These are phyloP conservation scores for Conops quadrifasciatus DNA, from an alignment of 2,888 invertebrate genomes.

Conservation along the genomic window DNA sequence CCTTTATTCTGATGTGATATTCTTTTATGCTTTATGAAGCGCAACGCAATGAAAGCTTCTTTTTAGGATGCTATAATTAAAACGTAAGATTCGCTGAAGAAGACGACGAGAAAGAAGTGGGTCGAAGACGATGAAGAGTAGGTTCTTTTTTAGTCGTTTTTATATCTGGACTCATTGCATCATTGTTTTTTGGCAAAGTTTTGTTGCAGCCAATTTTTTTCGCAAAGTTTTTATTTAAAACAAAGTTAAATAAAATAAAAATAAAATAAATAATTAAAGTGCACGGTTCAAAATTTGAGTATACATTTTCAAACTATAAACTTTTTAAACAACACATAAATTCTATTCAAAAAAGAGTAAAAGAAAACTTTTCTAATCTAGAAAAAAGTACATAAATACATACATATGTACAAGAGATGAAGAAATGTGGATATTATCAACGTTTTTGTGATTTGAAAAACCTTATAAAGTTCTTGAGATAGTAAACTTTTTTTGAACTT, in stretches of 20 bases:
- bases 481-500: too few species aligned
- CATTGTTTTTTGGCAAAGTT: slow-evolving; percentile 21
- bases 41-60: slow-evolving; percentile 43
- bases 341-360: too few species aligned
- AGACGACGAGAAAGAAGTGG: slow-evolving; percentile 1
- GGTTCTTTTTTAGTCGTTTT: not conserved
- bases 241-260: slow-evolving; percentile 3
- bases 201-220: not conserved
- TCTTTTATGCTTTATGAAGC: slow-evolving; percentile 46
- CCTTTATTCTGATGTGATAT: not conserved
- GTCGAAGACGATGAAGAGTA: too few species aligned
- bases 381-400: too few species aligned
- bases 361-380: too few species aligned
- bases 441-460: too few species aligned
- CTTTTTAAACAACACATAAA: too few species aligned
- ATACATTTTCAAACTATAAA: too few species aligned
- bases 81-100: slow-evolving; percentile 29
- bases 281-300: too few species aligned
- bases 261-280: not conserved
- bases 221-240: not conserved
- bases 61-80: slow-evolving; percentile 47
- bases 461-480: too few species aligned
- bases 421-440: too few species aligned
- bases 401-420: too few species aligned
- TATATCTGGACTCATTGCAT: slow-evolving; percentile 8